These are phyloP conservation scores for Apaloderma vittatum DNA, from an alignment of 2,113 vertebrate species.

Conservation along the genomic window DNA sequence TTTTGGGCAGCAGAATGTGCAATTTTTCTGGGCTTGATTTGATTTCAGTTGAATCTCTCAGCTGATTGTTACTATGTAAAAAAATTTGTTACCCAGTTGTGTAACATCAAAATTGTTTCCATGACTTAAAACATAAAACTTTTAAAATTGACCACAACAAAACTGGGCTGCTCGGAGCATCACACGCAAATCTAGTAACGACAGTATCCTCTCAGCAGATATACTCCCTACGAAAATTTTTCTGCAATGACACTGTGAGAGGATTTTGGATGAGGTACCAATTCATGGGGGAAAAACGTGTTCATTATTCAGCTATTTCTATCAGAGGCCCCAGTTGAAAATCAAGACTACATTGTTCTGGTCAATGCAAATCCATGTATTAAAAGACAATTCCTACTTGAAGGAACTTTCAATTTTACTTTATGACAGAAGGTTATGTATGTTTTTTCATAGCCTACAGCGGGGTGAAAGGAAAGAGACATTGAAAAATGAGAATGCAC, in stretches of 20 bases:
- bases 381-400: neutral
- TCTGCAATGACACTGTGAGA: neutral
- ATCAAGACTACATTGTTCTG: slow-evolving; percentile 42
- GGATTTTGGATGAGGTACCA: neutral
- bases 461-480: neutral
- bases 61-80: neutral
- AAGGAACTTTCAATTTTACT: neutral
- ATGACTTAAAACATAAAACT: neutral
- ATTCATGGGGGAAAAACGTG: neutral
- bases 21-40: neutral
- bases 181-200: neutral
- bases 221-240: fast-evolving
- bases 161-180: neutral
- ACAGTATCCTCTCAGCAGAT: neutral
- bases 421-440: neutral
- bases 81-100: neutral
- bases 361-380: neutral
- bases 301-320: neutral
- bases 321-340: neutral
- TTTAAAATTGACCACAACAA: neutral
- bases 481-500: neutral
- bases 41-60: neutral
- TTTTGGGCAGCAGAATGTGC: neutral
- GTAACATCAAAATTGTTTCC: neutral
- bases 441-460: neutral